These are phyloP conservation scores for Aythya baeri DNA, from an alignment of 2,113 vertebrate species.

Conservation along the genomic window DNA sequence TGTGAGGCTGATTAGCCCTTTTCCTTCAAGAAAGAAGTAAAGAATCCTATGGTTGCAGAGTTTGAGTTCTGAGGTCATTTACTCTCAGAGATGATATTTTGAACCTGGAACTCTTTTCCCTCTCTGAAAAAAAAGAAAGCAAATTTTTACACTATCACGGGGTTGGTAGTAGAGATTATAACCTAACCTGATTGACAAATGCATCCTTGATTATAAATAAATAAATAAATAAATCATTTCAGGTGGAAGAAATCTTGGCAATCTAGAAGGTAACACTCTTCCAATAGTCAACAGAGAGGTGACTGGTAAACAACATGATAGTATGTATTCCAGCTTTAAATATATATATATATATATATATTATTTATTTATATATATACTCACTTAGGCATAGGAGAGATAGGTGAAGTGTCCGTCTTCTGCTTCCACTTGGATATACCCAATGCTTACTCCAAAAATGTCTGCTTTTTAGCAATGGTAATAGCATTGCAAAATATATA, in stretches of 20 bases:
- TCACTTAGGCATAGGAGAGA: neutral
- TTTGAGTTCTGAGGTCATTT: neutral
- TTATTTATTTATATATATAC: neutral
- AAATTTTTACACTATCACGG: neutral
- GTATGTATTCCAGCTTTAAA: neutral
- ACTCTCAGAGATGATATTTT: neutral
- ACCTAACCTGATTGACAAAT: neutral
- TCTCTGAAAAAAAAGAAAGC: neutral
- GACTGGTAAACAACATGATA: neutral
- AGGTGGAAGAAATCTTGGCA: neutral
- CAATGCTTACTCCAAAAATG: neutral
- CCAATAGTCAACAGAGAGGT: neutral
- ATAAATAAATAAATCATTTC: neutral
- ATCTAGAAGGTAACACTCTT: neutral
- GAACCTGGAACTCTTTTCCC: neutral
- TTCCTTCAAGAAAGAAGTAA: neutral
- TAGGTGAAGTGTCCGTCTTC: neutral
- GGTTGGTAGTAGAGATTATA: neutral
- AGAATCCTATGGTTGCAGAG: neutral
- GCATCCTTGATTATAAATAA: neutral
- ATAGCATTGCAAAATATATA: neutral
- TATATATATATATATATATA: too few relatives aligned
- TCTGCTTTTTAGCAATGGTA: neutral
- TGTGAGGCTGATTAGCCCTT: neutral
- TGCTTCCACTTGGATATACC: neutral